These are phyloP conservation scores for Benthochromis sp. DNA, from an alignment of 2,113 vertebrate genomes.

Conservation along the genomic window DNA sequence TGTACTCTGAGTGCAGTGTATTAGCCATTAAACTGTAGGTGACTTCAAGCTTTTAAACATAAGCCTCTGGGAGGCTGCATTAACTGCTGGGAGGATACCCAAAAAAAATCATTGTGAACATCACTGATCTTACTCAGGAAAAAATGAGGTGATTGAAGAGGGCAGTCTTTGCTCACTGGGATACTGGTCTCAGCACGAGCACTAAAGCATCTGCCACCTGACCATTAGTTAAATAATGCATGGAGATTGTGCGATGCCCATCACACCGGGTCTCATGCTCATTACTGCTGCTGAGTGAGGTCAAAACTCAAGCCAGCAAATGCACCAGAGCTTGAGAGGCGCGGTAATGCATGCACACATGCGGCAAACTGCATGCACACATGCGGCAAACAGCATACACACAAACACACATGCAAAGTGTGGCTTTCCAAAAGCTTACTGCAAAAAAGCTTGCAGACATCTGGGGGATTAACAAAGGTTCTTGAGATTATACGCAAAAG, in stretches of 20 bases:
- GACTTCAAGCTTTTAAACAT: background rate
- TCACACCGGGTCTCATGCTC: slow-evolving; percentile 8
- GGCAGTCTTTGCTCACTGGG: background rate
- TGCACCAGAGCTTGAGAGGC: background rate
- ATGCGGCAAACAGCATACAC: background rate
- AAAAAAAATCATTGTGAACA: background rate
- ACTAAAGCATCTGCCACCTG: slow-evolving; percentile 41
- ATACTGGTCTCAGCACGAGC: background rate
- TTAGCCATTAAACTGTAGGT: background rate
- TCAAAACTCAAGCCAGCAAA: slow-evolving; percentile 13
- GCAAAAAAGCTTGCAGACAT: slow-evolving; percentile 10
- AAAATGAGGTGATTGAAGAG: background rate
- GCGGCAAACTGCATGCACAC: too few species aligned
- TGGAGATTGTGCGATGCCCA: background rate
- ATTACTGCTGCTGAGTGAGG: background rate
- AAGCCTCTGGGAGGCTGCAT: background rate
- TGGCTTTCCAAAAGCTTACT: background rate
- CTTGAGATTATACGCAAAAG: slow-evolving; percentile 24
- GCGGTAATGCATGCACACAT: background rate
- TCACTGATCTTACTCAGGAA: background rate
- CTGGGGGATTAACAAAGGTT: slow-evolving; percentile 26
- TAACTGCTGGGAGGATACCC: slow-evolving; percentile 9
- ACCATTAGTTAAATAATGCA: slow-evolving; percentile 62
- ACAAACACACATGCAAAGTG: background rate
- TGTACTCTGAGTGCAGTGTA: background rate